phyloP scores from a whole-genome alignment of 1,140 invertebrate species.

The Scaptomyza montana region DNA sequence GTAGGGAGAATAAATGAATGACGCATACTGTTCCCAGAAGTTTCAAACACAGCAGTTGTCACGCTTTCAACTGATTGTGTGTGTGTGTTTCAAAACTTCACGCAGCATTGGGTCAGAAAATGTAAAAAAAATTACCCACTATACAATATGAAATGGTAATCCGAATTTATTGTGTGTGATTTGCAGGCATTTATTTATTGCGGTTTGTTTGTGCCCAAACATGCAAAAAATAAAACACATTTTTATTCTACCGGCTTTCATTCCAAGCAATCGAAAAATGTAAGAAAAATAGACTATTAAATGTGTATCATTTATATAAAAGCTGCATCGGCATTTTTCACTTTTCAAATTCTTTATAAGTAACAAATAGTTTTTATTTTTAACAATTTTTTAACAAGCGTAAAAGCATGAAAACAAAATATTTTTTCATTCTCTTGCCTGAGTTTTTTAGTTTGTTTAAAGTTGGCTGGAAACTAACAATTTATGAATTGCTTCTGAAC shows the following conservation, averaged over 20 bases:
- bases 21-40: not conserved
- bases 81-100: constrained; percentile 31
- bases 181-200: constrained; percentile 21
- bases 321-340: not conserved
- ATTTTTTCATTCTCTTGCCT: not conserved
- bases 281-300: not conserved
- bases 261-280: not conserved
- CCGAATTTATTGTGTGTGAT: constrained; percentile 37
- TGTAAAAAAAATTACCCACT: not conserved
- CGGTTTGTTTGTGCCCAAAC: not conserved
- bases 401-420: not conserved
- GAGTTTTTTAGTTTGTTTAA: too few species aligned
- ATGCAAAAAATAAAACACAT: not conserved
- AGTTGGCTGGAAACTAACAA: too few species aligned
- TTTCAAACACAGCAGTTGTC: constrained; percentile 4
- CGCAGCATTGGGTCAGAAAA: constrained; percentile 3
- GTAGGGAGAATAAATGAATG: constrained; percentile 4
- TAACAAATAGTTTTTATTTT: not conserved
- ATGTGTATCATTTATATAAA: not conserved
- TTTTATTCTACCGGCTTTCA: not conserved
- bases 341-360: not conserved
- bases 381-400: too few species aligned
- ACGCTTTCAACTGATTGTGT: constrained; percentile 27
- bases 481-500: too few species aligned
- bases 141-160: constrained; percentile 20